Evolutionary conservation across 2,113 vertebrate genomes (phyloP).

Genomic region (Cyprinodon brontotheroides): DNA sequence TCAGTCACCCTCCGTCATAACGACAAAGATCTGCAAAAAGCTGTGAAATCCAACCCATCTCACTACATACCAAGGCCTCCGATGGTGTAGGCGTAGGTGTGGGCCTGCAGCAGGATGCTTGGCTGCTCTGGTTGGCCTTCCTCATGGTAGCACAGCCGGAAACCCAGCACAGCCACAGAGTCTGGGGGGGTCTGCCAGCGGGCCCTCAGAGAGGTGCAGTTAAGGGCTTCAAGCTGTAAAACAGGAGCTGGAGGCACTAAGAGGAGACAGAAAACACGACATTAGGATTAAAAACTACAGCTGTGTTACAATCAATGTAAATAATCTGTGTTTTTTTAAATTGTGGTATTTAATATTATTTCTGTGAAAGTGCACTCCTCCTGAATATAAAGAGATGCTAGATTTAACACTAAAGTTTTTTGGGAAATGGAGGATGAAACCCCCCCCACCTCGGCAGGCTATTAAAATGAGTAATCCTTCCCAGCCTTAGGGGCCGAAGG

Average conservation of each 20-base stretch:
- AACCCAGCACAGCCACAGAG: slow-evolving; percentile 85
- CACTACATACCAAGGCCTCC: slow-evolving; percentile 88
- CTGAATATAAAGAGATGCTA: not conserved
- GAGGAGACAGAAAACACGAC: slow-evolving; percentile 15
- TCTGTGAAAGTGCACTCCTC: not conserved
- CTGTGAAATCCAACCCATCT: not conserved
- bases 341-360: too few relatives aligned
- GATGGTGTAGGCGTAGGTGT: slow-evolving; percentile 82
- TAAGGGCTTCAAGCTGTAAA: slow-evolving; percentile 89
- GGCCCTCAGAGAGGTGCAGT: slow-evolving; percentile 92
- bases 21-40: slow-evolving; percentile 15
- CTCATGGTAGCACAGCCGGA: slow-evolving; percentile 89
- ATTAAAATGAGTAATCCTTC: slow-evolving; percentile 72
- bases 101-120: slow-evolving; percentile 80
- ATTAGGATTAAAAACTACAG: slow-evolving; percentile 9
- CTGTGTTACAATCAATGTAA: not conserved
- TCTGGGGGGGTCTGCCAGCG: slow-evolving; percentile 86
- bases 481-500: slow-evolving; percentile 65
- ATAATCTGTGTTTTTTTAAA: not conserved
- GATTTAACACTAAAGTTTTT: not conserved
- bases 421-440: slow-evolving; percentile 50
- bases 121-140: slow-evolving; percentile 90
- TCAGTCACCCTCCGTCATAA: slow-evolving; percentile 14
- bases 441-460: slow-evolving; percentile 57
- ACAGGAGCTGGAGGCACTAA: slow-evolving; percentile 91